Percentiles rank a stretch among this genome's conserved stretches.
These are phyloP conservation scores for Gymnoscopelus braueri DNA, from an alignment of 2,797 vertebrate species.

Conservation along the genomic window DNA sequence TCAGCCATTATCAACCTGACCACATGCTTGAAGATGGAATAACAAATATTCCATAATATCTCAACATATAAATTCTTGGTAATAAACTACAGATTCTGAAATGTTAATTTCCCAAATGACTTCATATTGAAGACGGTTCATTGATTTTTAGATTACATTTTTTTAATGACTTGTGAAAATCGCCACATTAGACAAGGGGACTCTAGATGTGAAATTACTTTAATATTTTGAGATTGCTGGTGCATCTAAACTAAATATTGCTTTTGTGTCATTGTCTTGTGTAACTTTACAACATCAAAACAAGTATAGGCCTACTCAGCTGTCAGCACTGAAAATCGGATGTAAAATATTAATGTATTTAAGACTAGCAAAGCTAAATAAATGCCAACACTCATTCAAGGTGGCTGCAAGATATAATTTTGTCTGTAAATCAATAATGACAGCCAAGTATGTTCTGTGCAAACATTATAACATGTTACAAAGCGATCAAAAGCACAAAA, in stretches of 20 bases:
- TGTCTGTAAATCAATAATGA: background rate
- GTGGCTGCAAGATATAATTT: background rate
- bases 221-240: background rate
- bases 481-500: background rate
- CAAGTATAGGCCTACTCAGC: background rate
- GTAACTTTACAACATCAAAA: background rate
- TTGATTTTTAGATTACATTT: too few species aligned
- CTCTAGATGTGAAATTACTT: background rate
- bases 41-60: too few species aligned
- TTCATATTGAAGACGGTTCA: too few species aligned
- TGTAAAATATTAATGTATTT: background rate
- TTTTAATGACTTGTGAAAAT: too few species aligned
- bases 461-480: background rate
- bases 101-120: too few species aligned
- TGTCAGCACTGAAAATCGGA: background rate
- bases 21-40: too few species aligned
- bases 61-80: too few species aligned
- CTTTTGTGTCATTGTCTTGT: too few species aligned
- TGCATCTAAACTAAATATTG: constrained; percentile 8
- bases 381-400: background rate
- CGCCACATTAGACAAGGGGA: too few species aligned
- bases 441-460: background rate
- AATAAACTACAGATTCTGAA: too few species aligned
- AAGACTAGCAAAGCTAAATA: background rate
- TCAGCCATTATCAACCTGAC: too few species aligned